Conservation (phyloP, 2,113 vertebrate species). For the Pipra filicauda region DNA sequence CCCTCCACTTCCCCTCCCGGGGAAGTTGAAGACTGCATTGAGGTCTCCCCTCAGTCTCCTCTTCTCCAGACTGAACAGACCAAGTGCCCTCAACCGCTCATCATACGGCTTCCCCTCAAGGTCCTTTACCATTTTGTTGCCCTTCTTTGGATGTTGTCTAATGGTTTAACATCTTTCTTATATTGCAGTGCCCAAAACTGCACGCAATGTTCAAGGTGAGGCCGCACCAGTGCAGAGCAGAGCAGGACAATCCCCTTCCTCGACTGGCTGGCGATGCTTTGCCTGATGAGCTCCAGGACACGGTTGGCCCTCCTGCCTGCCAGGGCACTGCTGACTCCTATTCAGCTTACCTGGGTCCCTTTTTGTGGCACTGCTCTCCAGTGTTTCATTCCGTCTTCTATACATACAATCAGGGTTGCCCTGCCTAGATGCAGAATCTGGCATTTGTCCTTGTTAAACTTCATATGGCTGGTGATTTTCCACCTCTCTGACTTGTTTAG, state of each 20-base stretch:
- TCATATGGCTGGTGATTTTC: not conserved
- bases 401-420: not conserved
- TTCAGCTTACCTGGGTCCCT: not conserved
- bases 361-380: not conserved
- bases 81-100: not conserved
- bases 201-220: not conserved
- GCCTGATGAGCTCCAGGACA: not conserved
- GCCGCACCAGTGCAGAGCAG: not conserved
- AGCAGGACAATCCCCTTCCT: not conserved
- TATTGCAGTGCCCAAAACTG: not conserved
- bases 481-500: not conserved
- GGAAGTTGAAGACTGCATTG: not conserved
- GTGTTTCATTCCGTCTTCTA: no score
- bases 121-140: not conserved
- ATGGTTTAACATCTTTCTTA: not conserved
- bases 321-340: not conserved
- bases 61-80: not conserved
- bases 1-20: not conserved
- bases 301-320: rapidly evolving
- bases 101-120: not conserved
- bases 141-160: not conserved
- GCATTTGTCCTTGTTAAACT: not conserved
- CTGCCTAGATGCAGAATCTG: not conserved
- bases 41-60: not conserved
- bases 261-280: rapidly evolving